These are phyloP conservation scores for Sebastes diploproa DNA, from an alignment of 2,797 vertebrate genomes.

Conservation along the genomic window DNA sequence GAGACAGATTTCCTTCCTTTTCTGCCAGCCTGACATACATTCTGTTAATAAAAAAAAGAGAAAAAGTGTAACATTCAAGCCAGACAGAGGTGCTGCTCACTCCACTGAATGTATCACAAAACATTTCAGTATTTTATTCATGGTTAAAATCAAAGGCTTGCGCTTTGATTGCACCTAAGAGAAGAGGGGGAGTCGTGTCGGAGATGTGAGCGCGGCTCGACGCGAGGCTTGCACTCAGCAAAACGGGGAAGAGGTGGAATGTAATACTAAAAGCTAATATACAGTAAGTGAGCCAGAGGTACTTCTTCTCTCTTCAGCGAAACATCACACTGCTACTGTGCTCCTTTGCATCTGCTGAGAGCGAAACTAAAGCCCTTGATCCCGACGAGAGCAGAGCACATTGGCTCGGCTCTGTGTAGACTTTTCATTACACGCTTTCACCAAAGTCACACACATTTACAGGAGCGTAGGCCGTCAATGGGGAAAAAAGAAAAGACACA, in stretches of 20 bases:
- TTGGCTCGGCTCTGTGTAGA: constrained; percentile 29
- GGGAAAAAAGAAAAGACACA: background rate
- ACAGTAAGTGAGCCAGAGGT: constrained; percentile 51
- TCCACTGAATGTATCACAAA: constrained; percentile 45
- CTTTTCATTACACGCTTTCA: constrained; percentile 31
- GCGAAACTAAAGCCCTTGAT: constrained; percentile 55
- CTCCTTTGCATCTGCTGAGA: constrained; percentile 44
- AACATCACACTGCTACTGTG: constrained; percentile 31
- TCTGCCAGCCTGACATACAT: constrained; percentile 22
- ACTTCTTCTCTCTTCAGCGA: constrained; percentile 26
- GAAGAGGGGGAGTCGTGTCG: constrained; percentile 23
- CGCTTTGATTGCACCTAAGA: constrained; percentile 44
- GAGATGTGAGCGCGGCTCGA: constrained; percentile 26
- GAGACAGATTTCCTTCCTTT: background rate
- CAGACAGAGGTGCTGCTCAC: constrained; percentile 14
- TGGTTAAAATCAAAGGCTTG: constrained; percentile 44
- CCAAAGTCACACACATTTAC: constrained; percentile 10
- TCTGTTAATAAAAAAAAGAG: background rate
- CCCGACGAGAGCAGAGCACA: constrained; percentile 36
- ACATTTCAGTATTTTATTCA: constrained; percentile 47
- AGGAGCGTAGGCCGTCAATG: background rate
- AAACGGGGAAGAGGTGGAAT: constrained; percentile 46
- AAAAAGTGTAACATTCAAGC: background rate
- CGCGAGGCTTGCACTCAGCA: constrained; percentile 25
- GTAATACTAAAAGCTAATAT: constrained; percentile 57